These are phyloP conservation scores for Argopecten irradians DNA, from an alignment of 1,140 invertebrate genomes.

Conservation along the genomic window DNA sequence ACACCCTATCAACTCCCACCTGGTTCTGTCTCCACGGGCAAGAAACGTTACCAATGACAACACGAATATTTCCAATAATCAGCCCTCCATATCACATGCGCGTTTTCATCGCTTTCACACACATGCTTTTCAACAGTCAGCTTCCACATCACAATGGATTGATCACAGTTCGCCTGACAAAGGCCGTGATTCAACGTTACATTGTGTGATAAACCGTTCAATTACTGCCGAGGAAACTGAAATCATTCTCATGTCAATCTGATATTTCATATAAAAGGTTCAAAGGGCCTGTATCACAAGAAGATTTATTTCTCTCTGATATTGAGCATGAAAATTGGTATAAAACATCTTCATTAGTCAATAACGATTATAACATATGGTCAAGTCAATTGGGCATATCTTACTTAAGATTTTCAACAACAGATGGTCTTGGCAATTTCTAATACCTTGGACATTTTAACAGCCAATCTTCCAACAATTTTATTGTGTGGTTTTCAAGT, in stretches of 20 bases:
- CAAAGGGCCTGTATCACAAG: not conserved
- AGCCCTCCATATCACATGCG: not conserved
- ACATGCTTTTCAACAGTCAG: conserved; percentile 1
- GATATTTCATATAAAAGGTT: not conserved
- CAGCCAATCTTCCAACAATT: no score
- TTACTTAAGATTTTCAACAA: no score
- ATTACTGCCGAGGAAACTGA: not conserved
- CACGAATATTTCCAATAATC: not conserved
- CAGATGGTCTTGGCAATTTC: no score
- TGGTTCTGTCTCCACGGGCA: not conserved
- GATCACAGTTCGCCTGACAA: not conserved
- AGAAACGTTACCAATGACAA: not conserved
- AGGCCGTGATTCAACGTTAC: not conserved
- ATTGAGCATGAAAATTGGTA: no score
- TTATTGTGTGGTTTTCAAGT: no score
- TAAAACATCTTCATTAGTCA: no score
- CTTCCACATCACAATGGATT: not conserved
- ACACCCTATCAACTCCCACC: not conserved
- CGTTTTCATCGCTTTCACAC: not conserved
- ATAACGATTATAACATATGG: no score
- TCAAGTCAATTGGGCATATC: no score
- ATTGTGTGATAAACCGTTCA: not conserved
- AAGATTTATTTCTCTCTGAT: no score
- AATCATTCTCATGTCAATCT: not conserved
- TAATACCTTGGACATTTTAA: no score